Evolutionary conservation across 2,113 vertebrate species (phyloP).

Genomic region (Mionectes macconnelli): DNA sequence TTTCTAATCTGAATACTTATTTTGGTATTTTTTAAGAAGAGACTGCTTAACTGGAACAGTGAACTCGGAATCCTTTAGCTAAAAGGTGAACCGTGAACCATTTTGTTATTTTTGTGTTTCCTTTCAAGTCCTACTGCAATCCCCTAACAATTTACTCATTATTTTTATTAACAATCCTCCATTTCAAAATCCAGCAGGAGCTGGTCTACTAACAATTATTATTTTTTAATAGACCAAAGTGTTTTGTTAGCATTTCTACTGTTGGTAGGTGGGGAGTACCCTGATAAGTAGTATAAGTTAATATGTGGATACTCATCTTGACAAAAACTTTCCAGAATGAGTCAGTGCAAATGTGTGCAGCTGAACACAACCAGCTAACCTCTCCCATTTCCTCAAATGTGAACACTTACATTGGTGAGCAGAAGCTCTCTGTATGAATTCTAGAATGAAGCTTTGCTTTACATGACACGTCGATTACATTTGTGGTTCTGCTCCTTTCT

Average conservation of each 20-base stretch:
- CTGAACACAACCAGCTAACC: background rate
- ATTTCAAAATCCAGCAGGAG: background rate
- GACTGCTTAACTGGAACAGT: background rate
- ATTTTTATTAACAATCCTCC: background rate
- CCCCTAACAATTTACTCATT: background rate
- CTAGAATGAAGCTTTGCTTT: background rate
- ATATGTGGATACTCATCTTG: background rate
- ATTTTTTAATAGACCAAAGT: background rate
- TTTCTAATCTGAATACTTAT: background rate
- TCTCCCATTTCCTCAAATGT: background rate
- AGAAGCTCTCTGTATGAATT: background rate
- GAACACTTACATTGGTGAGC: background rate
- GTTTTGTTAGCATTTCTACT: background rate
- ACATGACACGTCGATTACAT: background rate
- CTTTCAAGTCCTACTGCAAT: background rate
- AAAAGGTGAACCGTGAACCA: background rate
- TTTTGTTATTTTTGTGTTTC: background rate
- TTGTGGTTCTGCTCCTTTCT: background rate
- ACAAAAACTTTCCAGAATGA: conserved; percentile 28
- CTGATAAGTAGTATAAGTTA: background rate
- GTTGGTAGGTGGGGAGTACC: background rate
- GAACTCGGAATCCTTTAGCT: background rate
- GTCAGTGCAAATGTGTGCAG: background rate
- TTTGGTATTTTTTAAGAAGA: background rate
- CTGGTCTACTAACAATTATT: background rate